A percentile compares a stretch with the other conserved stretches of the same genome.
These are phyloP conservation scores for Leptothorax acervorum DNA, from an alignment of 2,888 invertebrate species.

Conservation along the genomic window DNA sequence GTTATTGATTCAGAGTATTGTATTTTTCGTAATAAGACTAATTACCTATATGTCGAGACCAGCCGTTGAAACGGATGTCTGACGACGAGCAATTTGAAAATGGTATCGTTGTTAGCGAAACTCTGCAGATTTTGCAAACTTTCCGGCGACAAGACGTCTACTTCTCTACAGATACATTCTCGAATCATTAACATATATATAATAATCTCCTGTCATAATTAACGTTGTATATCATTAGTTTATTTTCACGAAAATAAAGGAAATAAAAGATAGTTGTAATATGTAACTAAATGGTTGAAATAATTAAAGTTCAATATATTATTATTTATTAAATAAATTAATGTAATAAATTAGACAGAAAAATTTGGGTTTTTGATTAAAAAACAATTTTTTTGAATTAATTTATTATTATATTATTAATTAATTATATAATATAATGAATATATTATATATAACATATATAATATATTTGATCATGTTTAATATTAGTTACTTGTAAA, in stretches of 20 bases:
- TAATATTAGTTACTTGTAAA: constrained; percentile 78
- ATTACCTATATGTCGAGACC: constrained; percentile 84
- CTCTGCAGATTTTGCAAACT: constrained; percentile 70
- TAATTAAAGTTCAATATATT: not conserved
- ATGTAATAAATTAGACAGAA: not conserved
- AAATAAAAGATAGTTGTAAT: not conserved
- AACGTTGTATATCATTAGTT: constrained; percentile 37
- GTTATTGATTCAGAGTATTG: not conserved
- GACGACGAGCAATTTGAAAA: constrained; percentile 82
- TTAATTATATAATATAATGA: too few species aligned
- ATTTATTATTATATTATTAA: not conserved
- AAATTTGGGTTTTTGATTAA: not conserved
- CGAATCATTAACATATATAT: not conserved
- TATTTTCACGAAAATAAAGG: not conserved
- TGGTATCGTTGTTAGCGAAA: constrained; percentile 70
- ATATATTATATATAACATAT: too few species aligned
- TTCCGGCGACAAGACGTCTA: constrained; percentile 77
- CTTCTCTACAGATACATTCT: constrained; percentile 75
- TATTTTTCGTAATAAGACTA: constrained; percentile 10
- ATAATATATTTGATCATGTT: not conserved
- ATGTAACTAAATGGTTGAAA: not conserved
- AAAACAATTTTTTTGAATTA: not conserved
- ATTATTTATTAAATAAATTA: not conserved
- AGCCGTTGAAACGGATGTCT: constrained; percentile 84
- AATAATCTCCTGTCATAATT: not conserved